Conservation (phyloP, 92 coral and sea anemone genomes). For the Hydrozoanthus gracilis region DNA sequence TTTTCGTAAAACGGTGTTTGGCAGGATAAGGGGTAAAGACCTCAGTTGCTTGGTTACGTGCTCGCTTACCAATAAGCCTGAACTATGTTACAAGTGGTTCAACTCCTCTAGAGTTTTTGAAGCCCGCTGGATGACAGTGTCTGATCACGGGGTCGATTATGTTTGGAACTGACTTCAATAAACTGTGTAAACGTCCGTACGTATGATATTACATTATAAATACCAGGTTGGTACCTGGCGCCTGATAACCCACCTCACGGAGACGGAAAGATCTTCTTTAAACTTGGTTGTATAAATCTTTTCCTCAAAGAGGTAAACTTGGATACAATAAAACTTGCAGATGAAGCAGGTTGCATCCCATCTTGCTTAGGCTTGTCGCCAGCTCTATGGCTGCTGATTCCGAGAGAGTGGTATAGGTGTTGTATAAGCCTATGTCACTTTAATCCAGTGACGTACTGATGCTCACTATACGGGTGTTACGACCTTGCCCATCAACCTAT, state of each 20-base stretch:
- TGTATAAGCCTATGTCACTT: conserved; percentile 6
- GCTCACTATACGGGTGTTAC: conserved; percentile 7
- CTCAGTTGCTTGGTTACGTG: too few species aligned
- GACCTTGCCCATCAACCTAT: background rate
- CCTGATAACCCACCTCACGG: conserved; percentile 10
- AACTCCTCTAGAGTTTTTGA: too few species aligned
- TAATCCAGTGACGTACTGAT: too few species aligned
- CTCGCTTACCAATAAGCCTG: too few species aligned
- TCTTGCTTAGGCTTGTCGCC: background rate
- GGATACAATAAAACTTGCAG: background rate
- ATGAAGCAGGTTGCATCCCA: background rate
- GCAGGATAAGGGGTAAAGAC: too few species aligned
- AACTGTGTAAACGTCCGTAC: too few species aligned
- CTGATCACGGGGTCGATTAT: too few species aligned
- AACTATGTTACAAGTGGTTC: too few species aligned
- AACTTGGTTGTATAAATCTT: conserved; percentile 12
- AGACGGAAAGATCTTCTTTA: background rate
- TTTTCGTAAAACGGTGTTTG: too few species aligned
- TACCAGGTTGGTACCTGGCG: background rate
- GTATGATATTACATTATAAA: too few species aligned
- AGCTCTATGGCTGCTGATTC: background rate
- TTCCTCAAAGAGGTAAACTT: background rate
- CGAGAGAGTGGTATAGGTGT: conserved; percentile 4
- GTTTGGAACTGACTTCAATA: too few species aligned
- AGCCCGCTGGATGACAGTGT: too few species aligned